A percentile compares a stretch with the other conserved stretches of the same genome.
These are phyloP conservation scores for Furcifer pardalis DNA, from an alignment of 2,797 vertebrate genomes.

Conservation along the genomic window DNA sequence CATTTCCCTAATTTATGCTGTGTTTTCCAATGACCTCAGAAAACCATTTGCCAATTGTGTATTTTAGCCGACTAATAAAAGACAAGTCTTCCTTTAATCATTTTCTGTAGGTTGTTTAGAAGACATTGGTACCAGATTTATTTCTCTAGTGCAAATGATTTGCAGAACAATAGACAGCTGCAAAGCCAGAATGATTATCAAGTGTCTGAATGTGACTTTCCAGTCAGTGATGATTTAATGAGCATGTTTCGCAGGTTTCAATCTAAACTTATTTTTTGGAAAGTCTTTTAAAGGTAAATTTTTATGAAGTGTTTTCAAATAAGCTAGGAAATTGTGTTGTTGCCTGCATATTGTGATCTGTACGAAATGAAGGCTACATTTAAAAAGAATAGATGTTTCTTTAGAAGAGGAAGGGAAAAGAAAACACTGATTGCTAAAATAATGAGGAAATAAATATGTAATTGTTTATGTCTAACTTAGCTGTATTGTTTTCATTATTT, in stretches of 20 bases:
- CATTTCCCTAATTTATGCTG: slow-evolving; percentile 42
- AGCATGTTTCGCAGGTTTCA: slow-evolving; percentile 35
- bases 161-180: slow-evolving; percentile 58
- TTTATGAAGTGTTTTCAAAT: slow-evolving; percentile 28
- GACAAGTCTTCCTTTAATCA: slow-evolving; percentile 61
- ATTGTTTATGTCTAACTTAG: not conserved
- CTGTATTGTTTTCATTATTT: not conserved
- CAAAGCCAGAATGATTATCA: slow-evolving; percentile 45
- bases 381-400: slow-evolving; percentile 3
- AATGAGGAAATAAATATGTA: slow-evolving; percentile 6
- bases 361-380: slow-evolving; percentile 29
- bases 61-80: slow-evolving; percentile 63
- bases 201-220: slow-evolving; percentile 50
- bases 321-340: slow-evolving; percentile 14
- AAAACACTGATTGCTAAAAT: slow-evolving; percentile 2
- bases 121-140: slow-evolving; percentile 65
- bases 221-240: slow-evolving; percentile 50
- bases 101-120: slow-evolving; percentile 64
- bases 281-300: slow-evolving; percentile 42
- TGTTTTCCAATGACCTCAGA: slow-evolving; percentile 68
- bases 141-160: slow-evolving; percentile 64
- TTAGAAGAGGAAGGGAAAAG: too few relatives aligned
- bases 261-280: slow-evolving; percentile 41
- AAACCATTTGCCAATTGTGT: slow-evolving; percentile 52
- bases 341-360: slow-evolving; percentile 12